phyloP scores from a whole-genome alignment of 2,113 vertebrate species.

The Delphinus delphis region DNA sequence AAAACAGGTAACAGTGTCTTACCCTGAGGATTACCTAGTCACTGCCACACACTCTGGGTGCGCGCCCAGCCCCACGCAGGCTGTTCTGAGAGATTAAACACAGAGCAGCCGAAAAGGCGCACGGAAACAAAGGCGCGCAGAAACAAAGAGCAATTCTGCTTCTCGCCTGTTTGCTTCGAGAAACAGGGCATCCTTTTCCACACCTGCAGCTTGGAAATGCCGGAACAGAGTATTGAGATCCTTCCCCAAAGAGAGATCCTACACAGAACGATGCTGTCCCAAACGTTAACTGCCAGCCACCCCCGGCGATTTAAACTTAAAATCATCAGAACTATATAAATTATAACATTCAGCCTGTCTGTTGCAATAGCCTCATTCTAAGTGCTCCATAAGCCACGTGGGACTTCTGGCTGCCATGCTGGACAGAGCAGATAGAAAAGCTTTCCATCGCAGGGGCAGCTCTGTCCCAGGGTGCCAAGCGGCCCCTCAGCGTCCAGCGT shows the following conservation, averaged over 20 bases:
- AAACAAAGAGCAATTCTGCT: too few relatives aligned
- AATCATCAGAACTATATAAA: not conserved
- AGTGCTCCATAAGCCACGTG: rapidly evolving
- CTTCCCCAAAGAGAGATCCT: too few relatives aligned
- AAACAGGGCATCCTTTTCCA: not conserved
- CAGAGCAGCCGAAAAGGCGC: not conserved
- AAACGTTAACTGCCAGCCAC: too few relatives aligned
- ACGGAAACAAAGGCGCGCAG: not conserved
- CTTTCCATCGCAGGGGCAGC: rapidly evolving
- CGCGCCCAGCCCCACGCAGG: rapidly evolving
- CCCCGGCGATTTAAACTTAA: not conserved
- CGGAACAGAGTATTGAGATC: not conserved
- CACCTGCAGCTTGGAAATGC: rapidly evolving
- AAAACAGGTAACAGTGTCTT: not conserved
- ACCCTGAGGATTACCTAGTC: not conserved
- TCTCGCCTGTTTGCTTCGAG: not conserved
- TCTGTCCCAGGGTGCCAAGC: not conserved
- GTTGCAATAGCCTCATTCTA: not conserved
- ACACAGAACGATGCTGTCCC: rapidly evolving
- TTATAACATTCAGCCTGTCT: not conserved
- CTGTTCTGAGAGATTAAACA: not conserved
- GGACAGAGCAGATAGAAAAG: rapidly evolving
- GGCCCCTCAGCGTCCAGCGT: not conserved
- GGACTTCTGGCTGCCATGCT: not conserved
- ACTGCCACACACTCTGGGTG: not conserved